Base-by-base conservation (phyloP, 2,113 vertebrate genomes). In the Centrocercus urophasianus region DNA sequence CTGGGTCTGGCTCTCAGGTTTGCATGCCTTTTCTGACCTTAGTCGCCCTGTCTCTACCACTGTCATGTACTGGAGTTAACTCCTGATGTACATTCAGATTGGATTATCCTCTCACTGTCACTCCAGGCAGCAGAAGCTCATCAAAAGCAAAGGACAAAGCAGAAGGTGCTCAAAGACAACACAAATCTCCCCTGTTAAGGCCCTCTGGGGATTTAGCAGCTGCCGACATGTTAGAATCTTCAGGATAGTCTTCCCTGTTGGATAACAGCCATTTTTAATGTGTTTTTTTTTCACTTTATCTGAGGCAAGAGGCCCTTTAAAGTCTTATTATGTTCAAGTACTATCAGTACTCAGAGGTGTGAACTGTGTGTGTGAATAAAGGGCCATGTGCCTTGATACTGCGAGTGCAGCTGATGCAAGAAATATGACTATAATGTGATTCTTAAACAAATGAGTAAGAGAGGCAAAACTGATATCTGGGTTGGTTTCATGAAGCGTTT, bases 91-190 rank as follows among this genome's bases (percentile, higher is more conserved):
- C 45, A 75, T 18, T 40, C 85, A 74, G 57, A 18, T 1, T 2
- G 75, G 79, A 91, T 86, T 95, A 83, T 77, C 42, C 76, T 24
- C 50, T 85, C 72, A 8, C 6, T 85, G 71, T 20, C 48, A 14
- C 54, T 28, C 21, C 56, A 34, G 57, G 45, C 1, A 54, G 48
- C 32, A 80, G 71, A 64, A 20, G 24, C 71, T 70, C 2, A 1
- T 5, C 5, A 28, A 54, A 82, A 83, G 71, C 56, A 65, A 79
- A 80, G 64, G 50, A 83, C 2, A 76, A 47, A 69, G 71, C 40
- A 89, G 63, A 76, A 86, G 30, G 67, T 85, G 43, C 88, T 73
- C 54, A 48, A 74, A 87, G 63, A 73, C 45, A 72, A 16, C 0
- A 2, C 10, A 32, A 7, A n/a, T 66, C 60, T 4, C 24, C 11